These are phyloP conservation scores for Nysson spinosus DNA, from an alignment of 2,888 invertebrate genomes.

Conservation along the genomic window DNA sequence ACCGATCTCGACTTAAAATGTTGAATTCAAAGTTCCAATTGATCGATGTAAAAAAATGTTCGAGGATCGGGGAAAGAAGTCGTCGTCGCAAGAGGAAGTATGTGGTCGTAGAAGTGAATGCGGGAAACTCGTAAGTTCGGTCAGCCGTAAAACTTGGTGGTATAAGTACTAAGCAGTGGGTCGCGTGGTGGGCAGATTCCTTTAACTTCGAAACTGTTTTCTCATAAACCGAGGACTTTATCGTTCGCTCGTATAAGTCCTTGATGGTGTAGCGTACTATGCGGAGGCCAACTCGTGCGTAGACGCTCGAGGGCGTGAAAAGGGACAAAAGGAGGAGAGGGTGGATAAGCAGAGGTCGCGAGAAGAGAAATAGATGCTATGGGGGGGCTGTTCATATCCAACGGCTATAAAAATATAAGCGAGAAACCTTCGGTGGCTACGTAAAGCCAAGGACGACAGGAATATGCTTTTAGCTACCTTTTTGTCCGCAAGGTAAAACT, in stretches of 20 bases:
- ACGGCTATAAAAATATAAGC: conserved; percentile 66
- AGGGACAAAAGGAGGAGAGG: conserved; percentile 17
- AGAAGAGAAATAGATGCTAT: conserved; percentile 33
- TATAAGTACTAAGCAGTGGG: neutral
- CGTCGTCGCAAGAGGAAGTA: conserved; percentile 1
- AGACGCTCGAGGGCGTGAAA: conserved; percentile 26
- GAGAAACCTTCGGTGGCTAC: conserved; percentile 45
- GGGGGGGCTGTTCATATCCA: conserved; percentile 45
- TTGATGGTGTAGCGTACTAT: conserved; percentile 24
- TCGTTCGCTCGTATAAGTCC: conserved; percentile 36
- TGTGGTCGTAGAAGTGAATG: conserved; percentile 9
- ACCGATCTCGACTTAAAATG: no score
- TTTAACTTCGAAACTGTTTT: conserved; percentile 51
- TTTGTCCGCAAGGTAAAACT: conserved; percentile 49
- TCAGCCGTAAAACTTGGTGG: conserved; percentile 21
- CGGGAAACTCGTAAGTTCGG: conserved; percentile 19
- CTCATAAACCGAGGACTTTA: conserved; percentile 59
- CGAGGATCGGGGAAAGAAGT: neutral
- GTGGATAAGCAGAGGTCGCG: conserved; percentile 18
- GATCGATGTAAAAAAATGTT: conserved; percentile 8
- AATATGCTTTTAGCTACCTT: conserved; percentile 69
- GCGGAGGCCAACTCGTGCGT: conserved; percentile 21
- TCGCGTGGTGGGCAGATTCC: conserved; percentile 16
- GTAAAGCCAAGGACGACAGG: conserved; percentile 69
- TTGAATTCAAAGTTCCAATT: neutral